These are phyloP conservation scores for Hypocryptadius cinnamomeus DNA, from an alignment of 2,113 vertebrate genomes.

Conservation along the genomic window DNA sequence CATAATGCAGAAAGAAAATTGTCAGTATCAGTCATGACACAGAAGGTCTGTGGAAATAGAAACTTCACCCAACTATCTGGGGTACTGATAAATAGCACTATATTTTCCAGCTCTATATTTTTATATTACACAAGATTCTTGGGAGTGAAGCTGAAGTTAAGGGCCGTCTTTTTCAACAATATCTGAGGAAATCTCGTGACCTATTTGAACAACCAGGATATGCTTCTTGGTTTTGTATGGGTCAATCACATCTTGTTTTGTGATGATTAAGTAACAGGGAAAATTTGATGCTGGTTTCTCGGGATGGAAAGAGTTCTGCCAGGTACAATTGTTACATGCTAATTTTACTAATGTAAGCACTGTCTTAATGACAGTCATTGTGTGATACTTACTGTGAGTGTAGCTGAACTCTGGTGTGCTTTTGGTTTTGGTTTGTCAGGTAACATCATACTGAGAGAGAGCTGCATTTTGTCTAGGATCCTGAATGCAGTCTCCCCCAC, in stretches of 20 bases:
- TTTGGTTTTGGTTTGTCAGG: background rate
- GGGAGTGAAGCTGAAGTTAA: background rate
- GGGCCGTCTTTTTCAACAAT: background rate
- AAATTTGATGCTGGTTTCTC: background rate
- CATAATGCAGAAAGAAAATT: background rate
- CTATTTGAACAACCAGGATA: background rate
- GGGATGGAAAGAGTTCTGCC: background rate
- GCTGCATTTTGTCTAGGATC: background rate
- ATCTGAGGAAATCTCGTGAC: background rate
- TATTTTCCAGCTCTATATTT: too few relatives aligned
- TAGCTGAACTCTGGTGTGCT: background rate
- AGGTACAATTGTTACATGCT: background rate
- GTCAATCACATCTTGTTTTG: background rate
- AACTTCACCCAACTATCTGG: background rate
- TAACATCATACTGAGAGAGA: background rate
- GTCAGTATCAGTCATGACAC: background rate
- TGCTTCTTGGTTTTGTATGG: background rate
- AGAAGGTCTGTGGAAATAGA: background rate
- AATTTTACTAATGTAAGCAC: background rate
- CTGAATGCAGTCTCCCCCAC: background rate
- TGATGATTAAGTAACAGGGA: background rate
- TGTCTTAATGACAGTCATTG: accelerated
- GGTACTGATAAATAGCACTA: background rate
- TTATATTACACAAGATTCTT: too few relatives aligned
- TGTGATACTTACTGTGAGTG: background rate